Conservation (phyloP, 2,113 vertebrate genomes). For the Blennius ocellaris region DNA sequence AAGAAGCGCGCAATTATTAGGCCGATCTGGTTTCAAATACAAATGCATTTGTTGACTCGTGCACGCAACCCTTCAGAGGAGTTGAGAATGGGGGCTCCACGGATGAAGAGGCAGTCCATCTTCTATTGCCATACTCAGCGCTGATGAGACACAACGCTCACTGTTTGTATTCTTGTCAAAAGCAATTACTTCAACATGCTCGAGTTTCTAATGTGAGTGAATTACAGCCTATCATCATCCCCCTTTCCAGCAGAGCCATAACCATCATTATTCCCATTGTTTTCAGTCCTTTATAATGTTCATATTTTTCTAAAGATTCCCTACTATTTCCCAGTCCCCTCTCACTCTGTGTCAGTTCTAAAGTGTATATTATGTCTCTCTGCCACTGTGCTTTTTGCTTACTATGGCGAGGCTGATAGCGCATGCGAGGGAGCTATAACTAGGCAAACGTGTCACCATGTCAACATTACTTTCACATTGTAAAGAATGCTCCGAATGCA, state of each 20-base stretch:
- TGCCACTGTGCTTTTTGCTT: constrained; percentile 41
- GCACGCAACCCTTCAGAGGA: neutral
- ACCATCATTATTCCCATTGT: constrained; percentile 53
- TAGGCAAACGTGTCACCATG: constrained; percentile 40
- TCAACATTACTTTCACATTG: constrained; percentile 3
- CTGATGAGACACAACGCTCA: constrained; percentile 38
- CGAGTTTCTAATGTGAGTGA: constrained; percentile 44
- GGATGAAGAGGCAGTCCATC: constrained; percentile 3
- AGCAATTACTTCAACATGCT: constrained; percentile 47
- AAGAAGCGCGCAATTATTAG: neutral
- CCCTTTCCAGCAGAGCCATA: constrained; percentile 16
- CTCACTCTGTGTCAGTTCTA: constrained; percentile 22
- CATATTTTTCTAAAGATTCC: constrained; percentile 44
- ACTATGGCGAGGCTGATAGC: constrained; percentile 52
- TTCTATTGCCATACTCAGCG: constrained; percentile 18
- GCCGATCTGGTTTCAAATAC: neutral
- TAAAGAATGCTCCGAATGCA: neutral
- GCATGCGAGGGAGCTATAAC: constrained; percentile 34
- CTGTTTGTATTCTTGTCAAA: constrained; percentile 42
- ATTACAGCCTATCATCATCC: constrained; percentile 38
- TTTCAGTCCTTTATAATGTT: constrained; percentile 33
- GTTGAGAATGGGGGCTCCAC: constrained; percentile 15
- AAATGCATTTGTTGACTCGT: neutral
- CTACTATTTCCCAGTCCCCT: constrained; percentile 52
- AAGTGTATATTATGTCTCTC: constrained; percentile 56